Percentiles rank a stretch among this genome's conserved stretches.
Conservation (phyloP, 2,797 vertebrate species). For the Sarcoramphus papa region DNA sequence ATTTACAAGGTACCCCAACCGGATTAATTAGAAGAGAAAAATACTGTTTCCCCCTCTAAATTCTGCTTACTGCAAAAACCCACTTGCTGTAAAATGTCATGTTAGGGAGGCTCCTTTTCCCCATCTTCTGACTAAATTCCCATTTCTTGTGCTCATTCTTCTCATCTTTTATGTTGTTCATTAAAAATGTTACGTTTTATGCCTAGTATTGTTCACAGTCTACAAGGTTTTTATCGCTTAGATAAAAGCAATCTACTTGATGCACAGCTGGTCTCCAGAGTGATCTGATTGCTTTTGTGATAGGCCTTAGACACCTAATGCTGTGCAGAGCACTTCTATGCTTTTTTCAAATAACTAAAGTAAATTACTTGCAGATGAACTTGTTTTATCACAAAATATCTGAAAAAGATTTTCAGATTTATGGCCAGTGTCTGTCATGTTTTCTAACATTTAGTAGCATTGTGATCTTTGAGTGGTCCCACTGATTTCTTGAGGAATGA, state of each 20-base stretch:
- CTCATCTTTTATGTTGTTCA: constrained; percentile 60
- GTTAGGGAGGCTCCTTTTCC: constrained; percentile 7
- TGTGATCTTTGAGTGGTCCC: neutral
- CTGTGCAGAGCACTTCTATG: neutral
- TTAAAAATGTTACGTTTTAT: constrained; percentile 64
- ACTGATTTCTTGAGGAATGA: neutral
- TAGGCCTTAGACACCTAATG: constrained; percentile 39
- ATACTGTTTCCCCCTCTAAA: neutral
- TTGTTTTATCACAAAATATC: constrained; percentile 12
- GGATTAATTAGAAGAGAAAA: constrained; percentile 34
- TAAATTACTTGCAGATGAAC: constrained; percentile 33
- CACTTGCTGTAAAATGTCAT: constrained; percentile 23
- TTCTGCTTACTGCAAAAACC: constrained; percentile 33
- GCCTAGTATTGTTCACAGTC: constrained; percentile 61
- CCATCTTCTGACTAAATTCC: constrained; percentile 14
- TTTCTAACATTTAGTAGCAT: neutral
- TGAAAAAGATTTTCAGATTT: constrained; percentile 3
- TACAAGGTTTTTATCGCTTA: constrained; percentile 69
- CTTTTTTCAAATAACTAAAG: constrained; percentile 45
- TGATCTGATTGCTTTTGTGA: constrained; percentile 61
- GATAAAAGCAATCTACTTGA: constrained; percentile 65
- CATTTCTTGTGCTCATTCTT: constrained; percentile 26
- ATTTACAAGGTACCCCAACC: neutral
- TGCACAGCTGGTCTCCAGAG: constrained; percentile 60
- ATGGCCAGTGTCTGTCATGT: neutral